Evolutionary conservation across 2,888 invertebrate species (phyloP), one percentile per base, ranked within the genome.

Genomic region (Acrobasis repandana): DNA sequence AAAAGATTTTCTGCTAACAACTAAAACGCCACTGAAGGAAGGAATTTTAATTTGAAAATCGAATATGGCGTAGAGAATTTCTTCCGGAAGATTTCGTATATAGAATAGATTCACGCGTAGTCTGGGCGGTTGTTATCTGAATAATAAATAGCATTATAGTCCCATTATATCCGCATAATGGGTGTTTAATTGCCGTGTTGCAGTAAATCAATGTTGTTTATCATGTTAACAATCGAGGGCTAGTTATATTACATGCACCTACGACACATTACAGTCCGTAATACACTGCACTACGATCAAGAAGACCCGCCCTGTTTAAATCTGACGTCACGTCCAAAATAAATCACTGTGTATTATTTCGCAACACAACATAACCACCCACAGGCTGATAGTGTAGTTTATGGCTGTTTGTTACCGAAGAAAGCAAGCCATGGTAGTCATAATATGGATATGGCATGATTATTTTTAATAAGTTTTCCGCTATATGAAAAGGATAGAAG

Each of bases 291-390:
- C 36, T 49, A 9, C 15, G 16, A 58, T 49, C 58, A 58, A 58
- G 75, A 70, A 71, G 74, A 70, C 65, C 70, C 72, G 69, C 68
- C 71, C 75, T 75, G 73, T 81, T 76, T 72, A 67, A 54, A 64
- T 70, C 74, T 68, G 68, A 70, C 70, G 74, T 75, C 82, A 83
- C 81, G 80, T 80, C 36, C 18, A 50, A 56, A 68, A 74, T 82
- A 79, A 51, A 83, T 83, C 80, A 75, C 73, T 72, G 71, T 77
- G 72, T 75, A 78, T 75, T 72, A 73, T 85, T 82, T 83, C 70
- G 82, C 77, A 83, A 85, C 72, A 72, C 66, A 66, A 67, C 71
- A 65, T 67, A 68, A 69, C 77, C 77, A 77, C 76, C 79, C 77
- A 76, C 76, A 65, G 73, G 67, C 74, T 66, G 71, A 64, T 65